These are phyloP conservation scores for Meta bourneti DNA, from an alignment of 2,888 invertebrate genomes.

Conservation along the genomic window DNA sequence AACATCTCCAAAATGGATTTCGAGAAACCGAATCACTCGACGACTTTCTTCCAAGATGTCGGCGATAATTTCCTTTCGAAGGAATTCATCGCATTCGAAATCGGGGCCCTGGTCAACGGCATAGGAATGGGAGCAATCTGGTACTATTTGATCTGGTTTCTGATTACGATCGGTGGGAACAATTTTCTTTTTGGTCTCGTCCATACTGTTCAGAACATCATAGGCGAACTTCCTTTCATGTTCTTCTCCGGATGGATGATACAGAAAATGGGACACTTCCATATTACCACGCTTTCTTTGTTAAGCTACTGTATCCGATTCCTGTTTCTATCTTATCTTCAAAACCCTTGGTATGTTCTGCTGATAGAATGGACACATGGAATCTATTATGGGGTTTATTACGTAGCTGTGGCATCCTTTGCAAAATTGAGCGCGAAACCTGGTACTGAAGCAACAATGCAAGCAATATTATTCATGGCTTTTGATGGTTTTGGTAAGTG, in stretches of 20 bases:
- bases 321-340: slow-evolving; percentile 79
- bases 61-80: background rate
- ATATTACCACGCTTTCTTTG: slow-evolving; percentile 79
- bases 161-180: slow-evolving; percentile 45
- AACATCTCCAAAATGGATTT: slow-evolving; percentile 27
- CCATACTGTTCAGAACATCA: slow-evolving; percentile 86
- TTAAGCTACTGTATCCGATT: slow-evolving; percentile 79
- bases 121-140: slow-evolving; percentile 55
- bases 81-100: slow-evolving; percentile 43
- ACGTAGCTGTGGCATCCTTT: slow-evolving; percentile 90
- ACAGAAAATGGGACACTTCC: slow-evolving; percentile 76
- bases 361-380: slow-evolving; percentile 80
- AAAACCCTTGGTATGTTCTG: slow-evolving; percentile 79
- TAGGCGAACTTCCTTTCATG: slow-evolving; percentile 92
- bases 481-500: slow-evolving; percentile 89
- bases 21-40: slow-evolving; percentile 22
- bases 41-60: slow-evolving; percentile 35
- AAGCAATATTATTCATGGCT: slow-evolving; percentile 92
- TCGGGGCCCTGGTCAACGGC: slow-evolving; percentile 47
- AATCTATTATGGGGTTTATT: slow-evolving; percentile 80
- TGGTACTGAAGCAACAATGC: slow-evolving; percentile 88
- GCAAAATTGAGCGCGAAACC: slow-evolving; percentile 90
- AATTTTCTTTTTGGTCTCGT: slow-evolving; percentile 50
- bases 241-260: slow-evolving; percentile 85
- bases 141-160: slow-evolving; percentile 58